A percentile compares a stretch with the other conserved stretches of the same genome.
These are phyloP conservation scores for Macaca fascicularis DNA, from an alignment of 2,113 vertebrate species.

Conservation along the genomic window DNA sequence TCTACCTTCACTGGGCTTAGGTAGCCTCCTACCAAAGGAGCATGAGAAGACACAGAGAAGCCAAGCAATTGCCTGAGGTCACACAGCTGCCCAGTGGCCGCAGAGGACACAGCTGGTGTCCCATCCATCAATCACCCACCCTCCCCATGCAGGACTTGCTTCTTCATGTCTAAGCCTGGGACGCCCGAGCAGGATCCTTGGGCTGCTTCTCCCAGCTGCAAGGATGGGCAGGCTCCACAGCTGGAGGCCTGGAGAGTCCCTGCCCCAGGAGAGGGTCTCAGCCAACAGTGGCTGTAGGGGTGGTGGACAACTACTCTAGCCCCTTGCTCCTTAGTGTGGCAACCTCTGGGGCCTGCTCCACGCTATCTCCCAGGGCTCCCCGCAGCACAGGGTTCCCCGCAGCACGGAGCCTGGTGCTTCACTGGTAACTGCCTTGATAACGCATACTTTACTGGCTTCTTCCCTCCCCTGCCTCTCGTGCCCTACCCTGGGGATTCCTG, in stretches of 20 bases:
- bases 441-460: rapidly evolving
- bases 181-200: no score
- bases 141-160: neutral
- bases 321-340: rapidly evolving
- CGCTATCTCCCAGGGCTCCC: neutral
- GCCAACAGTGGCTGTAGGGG: neutral
- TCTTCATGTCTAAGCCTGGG: neutral
- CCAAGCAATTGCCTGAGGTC: neutral
- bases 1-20: neutral
- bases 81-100: neutral
- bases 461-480: neutral
- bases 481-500: neutral
- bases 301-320: rapidly evolving
- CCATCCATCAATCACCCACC: neutral
- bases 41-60: neutral
- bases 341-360: neutral
- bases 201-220: neutral
- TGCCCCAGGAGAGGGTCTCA: neutral
- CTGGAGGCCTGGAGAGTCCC: neutral
- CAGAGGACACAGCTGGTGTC: neutral
- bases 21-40: neutral
- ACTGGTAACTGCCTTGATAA: neutral
- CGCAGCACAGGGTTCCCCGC: no score
- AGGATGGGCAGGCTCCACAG: neutral
- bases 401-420: neutral